These are phyloP conservation scores for Torymus texanus DNA, from an alignment of 2,888 invertebrate genomes.

Conservation along the genomic window DNA sequence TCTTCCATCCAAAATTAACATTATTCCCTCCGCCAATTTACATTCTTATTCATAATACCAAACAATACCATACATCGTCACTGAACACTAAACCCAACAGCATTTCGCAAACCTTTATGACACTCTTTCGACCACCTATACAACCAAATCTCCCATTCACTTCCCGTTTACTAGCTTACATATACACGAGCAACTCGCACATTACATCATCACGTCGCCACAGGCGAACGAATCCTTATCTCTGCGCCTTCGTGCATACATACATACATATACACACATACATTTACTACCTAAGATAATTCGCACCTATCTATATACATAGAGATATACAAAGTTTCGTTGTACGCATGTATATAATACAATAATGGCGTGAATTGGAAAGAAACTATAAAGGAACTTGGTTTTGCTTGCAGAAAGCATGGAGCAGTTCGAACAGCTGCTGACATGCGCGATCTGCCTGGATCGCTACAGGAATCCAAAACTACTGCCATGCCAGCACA, in stretches of 20 bases:
- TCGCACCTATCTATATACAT: conserved; percentile 37
- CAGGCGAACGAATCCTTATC: conserved; percentile 38
- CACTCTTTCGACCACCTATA: too few relatives aligned
- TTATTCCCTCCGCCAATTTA: too few relatives aligned
- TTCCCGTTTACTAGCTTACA: too few relatives aligned
- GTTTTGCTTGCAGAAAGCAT: conserved; percentile 76
- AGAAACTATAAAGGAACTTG: not conserved
- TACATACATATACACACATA: not conserved
- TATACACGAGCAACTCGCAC: not conserved
- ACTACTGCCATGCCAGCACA: conserved; percentile 99
- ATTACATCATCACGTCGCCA: not conserved
- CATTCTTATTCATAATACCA: too few relatives aligned
- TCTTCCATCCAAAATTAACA: too few relatives aligned
- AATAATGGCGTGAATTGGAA: too few relatives aligned
- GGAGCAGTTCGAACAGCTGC: conserved; percentile 97
- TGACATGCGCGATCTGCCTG: conserved; percentile 98
- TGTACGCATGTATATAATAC: not conserved
- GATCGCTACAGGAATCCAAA: conserved; percentile 99
- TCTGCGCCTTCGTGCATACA: not conserved
- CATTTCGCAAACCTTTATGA: too few relatives aligned
- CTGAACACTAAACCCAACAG: too few relatives aligned
- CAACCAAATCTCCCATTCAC: too few relatives aligned
- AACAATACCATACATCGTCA: too few relatives aligned
- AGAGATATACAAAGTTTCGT: conserved; percentile 4
- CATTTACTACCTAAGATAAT: conserved; percentile 32